Base-by-base conservation (phyloP, 35 echinoderm and acorn worm species). In the Stichopus chloronotus region DNA sequence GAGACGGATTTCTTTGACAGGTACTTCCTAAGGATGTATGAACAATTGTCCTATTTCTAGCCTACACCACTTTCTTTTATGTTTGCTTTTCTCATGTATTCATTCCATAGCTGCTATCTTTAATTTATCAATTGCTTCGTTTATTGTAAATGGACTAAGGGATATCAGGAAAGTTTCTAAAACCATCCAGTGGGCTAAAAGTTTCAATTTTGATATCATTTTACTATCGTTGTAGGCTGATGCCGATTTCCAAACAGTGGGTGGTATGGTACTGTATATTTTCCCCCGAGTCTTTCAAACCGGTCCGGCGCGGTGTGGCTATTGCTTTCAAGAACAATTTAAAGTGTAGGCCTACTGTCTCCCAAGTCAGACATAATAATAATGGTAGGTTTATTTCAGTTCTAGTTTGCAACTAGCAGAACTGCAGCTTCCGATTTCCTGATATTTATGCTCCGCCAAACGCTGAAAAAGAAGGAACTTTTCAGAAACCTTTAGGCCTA, bases 141-240 rank as follows among this genome's bases (percentile, higher is more conserved):
- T 63, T 14, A 86, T 86, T 21, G 92, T 93, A 6, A 55, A 93
- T 55, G 92, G 80, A 17, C 80, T 93, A 9, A 1, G 81, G 17
- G 92, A 93, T 25, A 17, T 52, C 57, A n/a, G 22, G 11, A 87
- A 93, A 93, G 71, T 57, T 53, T 85, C n/a, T 12, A 55, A 86
- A 54, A 61, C 86, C 16, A 20, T 93, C 1, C 43, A n/a, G 5
- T 93, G 79, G 79, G 81, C 65, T 53, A 86, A 72, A 17, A 86
- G 60, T n/a, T 77, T 93, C 65, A n/a, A 79, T 84, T 81, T 93
- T 69, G 81, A 93, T 87, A 71, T 93, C 71, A 54, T 86, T 30
- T 72, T 93, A 84, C 83, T 80, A 7, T 93, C 17, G 53, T 53
- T 86, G 83, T 59, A 20, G 14, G 8, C 59, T 65, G 6, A 8